phyloP scores from a whole-genome alignment of 2,113 vertebrate genomes.

The Hypanus sabinus region DNA sequence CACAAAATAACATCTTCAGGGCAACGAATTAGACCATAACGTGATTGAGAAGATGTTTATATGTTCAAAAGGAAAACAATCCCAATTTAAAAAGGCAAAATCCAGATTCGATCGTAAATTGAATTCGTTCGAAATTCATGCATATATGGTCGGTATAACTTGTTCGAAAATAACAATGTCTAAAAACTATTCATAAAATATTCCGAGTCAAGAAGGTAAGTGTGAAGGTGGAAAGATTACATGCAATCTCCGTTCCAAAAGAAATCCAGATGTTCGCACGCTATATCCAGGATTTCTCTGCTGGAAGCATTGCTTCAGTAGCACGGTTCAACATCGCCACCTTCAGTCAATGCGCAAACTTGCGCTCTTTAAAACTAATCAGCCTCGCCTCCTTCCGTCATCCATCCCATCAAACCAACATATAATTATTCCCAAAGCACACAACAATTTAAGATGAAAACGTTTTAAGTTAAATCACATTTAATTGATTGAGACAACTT shows the following conservation, averaged over 20 bases:
- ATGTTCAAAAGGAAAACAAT: neutral
- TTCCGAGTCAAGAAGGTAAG: neutral
- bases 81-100: neutral
- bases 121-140: neutral
- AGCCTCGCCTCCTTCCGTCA: neutral
- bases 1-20: neutral
- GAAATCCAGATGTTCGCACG: constrained; percentile 18
- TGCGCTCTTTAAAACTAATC: neutral
- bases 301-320: neutral
- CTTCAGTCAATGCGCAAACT: neutral
- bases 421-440: neutral
- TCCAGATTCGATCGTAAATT: neutral
- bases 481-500: neutral
- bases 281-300: neutral
- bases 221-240: neutral
- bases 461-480: neutral
- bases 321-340: neutral
- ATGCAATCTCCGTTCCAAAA: neutral
- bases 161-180: neutral
- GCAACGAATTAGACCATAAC: neutral
- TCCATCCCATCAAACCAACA: neutral
- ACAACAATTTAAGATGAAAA: neutral
- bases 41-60: neutral
- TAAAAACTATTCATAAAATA: neutral
- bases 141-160: neutral